Base-by-base conservation (phyloP, 2,888 invertebrate species). In the Branchellion lobata region DNA sequence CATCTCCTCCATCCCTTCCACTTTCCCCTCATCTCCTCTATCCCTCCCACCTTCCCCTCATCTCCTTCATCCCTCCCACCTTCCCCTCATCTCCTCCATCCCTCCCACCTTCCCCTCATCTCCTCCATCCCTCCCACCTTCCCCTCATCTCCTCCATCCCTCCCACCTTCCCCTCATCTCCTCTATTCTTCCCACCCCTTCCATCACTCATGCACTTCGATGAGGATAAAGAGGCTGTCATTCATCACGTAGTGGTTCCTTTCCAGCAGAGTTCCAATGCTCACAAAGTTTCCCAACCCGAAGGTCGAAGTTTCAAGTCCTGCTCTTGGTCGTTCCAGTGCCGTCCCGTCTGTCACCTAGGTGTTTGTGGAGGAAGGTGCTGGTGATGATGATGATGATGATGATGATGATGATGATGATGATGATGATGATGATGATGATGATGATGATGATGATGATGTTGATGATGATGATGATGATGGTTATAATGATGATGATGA, bases 371-470 rank as follows among this genome's bases (percentile, higher is more conserved):
- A 65, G 65, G 8, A 65, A 65, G 3, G 65, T 3, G n/a, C n/a
- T n/a, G 40, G 14, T 40, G 40, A 40, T 40, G n/a, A 78, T 78
- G 68, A 78, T 65, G 78, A 78, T 34, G 78, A 78, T 34, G 68
- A 78, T 65, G 68, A 78, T 65, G 68, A 78, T 31, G 68, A 78
- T 78, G 68, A 78, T 65, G 78, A 78, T 78, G 68, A 78, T 33
- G 78, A 65, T 65, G 34, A 65, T 33, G 78, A 65, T 78, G 68
- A 65, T 65, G 78, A 34, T 78, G 68, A 78, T 65, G 61, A 51
- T 78, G 68, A 2, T 65, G 68, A 8, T 78, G 68, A 1, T 53
- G 75, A 51, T 57, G 33, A 14, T 27, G 53, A 51, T 27, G 53
- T 24, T 53, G 75, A 75, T 73, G 68, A 27, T 68, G 68, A 68